A percentile compares a stretch with the other conserved stretches of the same genome.
These are phyloP conservation scores for Prolemur simus DNA, from an alignment of 2,113 vertebrate genomes.

Conservation along the genomic window DNA sequence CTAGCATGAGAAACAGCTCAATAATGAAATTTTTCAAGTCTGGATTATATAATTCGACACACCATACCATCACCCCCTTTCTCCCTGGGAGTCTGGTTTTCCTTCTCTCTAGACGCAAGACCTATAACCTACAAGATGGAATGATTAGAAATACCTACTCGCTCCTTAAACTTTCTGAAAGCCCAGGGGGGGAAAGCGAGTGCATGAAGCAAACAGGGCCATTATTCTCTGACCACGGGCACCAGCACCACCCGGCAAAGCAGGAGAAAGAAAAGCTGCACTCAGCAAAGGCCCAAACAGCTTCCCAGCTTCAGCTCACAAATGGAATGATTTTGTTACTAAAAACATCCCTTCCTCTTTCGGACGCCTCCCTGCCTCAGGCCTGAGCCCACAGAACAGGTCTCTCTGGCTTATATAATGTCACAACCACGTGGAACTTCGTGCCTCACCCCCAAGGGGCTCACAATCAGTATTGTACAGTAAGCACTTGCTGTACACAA, in stretches of 20 bases:
- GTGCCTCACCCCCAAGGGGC: not conserved
- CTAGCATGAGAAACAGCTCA: not conserved
- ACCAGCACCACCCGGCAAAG: not conserved
- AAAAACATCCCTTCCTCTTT: conserved; percentile 39
- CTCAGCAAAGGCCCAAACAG: not conserved
- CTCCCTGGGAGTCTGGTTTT: not conserved
- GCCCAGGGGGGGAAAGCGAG: not conserved
- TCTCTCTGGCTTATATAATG: not conserved
- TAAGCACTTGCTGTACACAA: not conserved
- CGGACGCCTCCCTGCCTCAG: not conserved
- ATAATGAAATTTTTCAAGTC: not conserved
- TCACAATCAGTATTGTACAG: not conserved
- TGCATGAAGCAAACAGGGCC: not conserved
- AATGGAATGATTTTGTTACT: conserved; percentile 9
- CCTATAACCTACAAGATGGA: not conserved
- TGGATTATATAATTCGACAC: not conserved
- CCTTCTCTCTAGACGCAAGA: conserved; percentile 30
- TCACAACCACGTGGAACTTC: not conserved
- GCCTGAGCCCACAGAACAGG: not conserved
- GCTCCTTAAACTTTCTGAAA: conserved; percentile 5
- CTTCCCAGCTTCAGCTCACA: not conserved
- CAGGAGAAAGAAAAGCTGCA: not conserved
- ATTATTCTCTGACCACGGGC: not conserved
- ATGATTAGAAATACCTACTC: not conserved
- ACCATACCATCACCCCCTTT: not conserved